Evolutionary conservation across 92 coral and sea anemone genomes (phyloP).

Genomic region (Heliopora coerulea): DNA sequence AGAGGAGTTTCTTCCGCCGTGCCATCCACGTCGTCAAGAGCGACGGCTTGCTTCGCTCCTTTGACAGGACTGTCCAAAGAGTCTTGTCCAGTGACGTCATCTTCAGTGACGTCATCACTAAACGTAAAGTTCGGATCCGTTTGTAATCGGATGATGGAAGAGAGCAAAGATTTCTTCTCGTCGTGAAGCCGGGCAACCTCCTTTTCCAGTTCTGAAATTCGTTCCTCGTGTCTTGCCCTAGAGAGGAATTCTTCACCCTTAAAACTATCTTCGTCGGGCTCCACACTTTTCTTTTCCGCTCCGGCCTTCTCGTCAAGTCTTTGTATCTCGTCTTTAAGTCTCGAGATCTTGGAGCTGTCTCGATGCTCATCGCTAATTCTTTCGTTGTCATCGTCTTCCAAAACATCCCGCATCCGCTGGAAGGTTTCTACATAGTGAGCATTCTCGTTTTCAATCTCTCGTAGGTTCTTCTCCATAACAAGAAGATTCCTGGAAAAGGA

Average conservation of each 20-base stretch:
- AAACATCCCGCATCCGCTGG: slow-evolving; percentile 27
- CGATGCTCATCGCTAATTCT: not conserved
- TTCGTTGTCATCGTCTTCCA: slow-evolving; percentile 5
- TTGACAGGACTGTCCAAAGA: not conserved
- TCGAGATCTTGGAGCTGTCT: slow-evolving; percentile 30
- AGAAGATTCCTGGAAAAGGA: not conserved
- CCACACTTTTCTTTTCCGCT: not conserved
- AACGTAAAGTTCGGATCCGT: slow-evolving; percentile 41
- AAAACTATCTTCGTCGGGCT: not conserved
- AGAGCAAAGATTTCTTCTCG: slow-evolving; percentile 77
- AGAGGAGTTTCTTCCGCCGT: not conserved
- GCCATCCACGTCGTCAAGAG: slow-evolving; percentile 3
- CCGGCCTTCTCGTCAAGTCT: slow-evolving; percentile 12
- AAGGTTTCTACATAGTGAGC: slow-evolving; percentile 11
- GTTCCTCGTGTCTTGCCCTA: slow-evolving; percentile 28
- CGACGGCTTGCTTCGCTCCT: not conserved
- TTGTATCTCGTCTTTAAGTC: slow-evolving; percentile 65
- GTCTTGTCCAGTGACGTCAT: slow-evolving; percentile 10
- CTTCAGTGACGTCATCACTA: slow-evolving; percentile 31
- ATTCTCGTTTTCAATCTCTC: slow-evolving; percentile 26
- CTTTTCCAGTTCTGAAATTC: slow-evolving; percentile 65
- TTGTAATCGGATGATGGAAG: slow-evolving; percentile 29
- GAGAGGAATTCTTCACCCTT: not conserved
- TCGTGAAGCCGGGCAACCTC: slow-evolving; percentile 82
- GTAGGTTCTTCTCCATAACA: slow-evolving; percentile 20